Conservation (phyloP, 2,888 invertebrate species). For the Cyclophora punctaria region DNA sequence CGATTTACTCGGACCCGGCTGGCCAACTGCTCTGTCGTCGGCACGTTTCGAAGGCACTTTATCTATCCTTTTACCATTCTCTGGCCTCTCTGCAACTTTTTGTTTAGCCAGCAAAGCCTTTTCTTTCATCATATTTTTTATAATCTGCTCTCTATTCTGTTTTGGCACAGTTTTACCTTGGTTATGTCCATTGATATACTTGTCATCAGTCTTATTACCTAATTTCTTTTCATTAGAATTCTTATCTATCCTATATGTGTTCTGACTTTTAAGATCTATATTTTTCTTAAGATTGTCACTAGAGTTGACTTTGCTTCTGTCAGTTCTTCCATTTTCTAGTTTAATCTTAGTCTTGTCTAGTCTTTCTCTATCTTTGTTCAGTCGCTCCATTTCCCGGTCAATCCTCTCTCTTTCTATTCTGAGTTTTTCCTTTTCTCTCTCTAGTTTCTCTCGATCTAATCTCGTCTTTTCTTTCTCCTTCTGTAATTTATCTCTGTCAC, state of each 20-base stretch:
- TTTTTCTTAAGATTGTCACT: slow-evolving; percentile 49
- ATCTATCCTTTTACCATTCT: slow-evolving; percentile 34
- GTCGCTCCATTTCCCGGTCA: slow-evolving; percentile 41
- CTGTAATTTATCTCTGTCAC: slow-evolving; percentile 30
- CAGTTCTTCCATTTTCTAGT: slow-evolving; percentile 41
- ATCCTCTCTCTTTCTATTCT: slow-evolving; percentile 19
- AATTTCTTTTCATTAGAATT: slow-evolving; percentile 52
- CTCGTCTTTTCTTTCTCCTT: slow-evolving; percentile 26
- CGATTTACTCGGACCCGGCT: slow-evolving; percentile 45
- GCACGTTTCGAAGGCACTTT: slow-evolving; percentile 35
- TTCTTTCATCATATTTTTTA: slow-evolving; percentile 36
- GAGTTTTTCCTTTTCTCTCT: slow-evolving; percentile 22
- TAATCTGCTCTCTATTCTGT: slow-evolving; percentile 30
- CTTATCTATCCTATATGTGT: slow-evolving; percentile 69
- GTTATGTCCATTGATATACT: slow-evolving; percentile 43
- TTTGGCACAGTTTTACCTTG: slow-evolving; percentile 50
- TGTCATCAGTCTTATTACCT: slow-evolving; percentile 38
- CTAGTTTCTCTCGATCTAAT: slow-evolving; percentile 26
- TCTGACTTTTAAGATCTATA: slow-evolving; percentile 65
- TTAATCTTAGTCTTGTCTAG: slow-evolving; percentile 56
- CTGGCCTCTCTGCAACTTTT: slow-evolving; percentile 21
- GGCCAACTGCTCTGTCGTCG: slow-evolving; percentile 33
- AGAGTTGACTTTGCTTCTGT: slow-evolving; percentile 40
- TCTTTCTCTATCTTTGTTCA: slow-evolving; percentile 54
- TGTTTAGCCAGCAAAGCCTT: slow-evolving; percentile 33